phyloP scores from a whole-genome alignment of 2,888 invertebrate species.

The Tipula confusa region DNA sequence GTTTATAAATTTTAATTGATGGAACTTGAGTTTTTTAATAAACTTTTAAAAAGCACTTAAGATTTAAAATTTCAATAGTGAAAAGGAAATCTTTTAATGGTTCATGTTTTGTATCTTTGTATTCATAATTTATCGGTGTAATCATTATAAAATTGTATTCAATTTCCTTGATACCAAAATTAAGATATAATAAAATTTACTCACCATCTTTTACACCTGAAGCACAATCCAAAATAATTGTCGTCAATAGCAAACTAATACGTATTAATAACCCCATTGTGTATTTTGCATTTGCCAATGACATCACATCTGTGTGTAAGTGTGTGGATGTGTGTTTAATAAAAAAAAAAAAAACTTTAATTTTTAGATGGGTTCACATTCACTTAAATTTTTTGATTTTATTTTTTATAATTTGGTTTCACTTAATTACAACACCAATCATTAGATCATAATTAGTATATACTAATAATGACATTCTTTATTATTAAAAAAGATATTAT shows the following conservation, averaged over 20 bases:
- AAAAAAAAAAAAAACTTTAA: neutral
- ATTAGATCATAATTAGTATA: neutral
- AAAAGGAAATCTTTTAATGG: no score
- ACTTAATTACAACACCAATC: neutral
- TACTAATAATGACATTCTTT: neutral
- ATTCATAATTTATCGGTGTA: no score
- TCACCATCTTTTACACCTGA: slow-evolving; percentile 9
- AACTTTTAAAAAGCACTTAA: no score
- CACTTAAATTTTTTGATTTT: no score
- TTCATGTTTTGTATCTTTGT: no score
- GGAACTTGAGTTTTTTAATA: no score
- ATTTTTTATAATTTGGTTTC: neutral
- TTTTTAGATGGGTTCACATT: neutral
- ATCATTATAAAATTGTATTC: no score
- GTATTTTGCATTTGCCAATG: slow-evolving; percentile 1
- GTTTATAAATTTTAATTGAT: no score
- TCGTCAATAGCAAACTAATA: slow-evolving; percentile 20
- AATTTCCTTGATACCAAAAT: no score
- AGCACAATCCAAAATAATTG: neutral
- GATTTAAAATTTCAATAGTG: no score
- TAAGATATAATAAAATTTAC: no score
- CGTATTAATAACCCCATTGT: neutral
- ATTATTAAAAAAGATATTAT: no score
- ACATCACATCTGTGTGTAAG: neutral
- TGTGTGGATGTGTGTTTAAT: neutral